Conservation (phyloP, 2,797 vertebrate genomes). For the Bovichtus variegatus region DNA sequence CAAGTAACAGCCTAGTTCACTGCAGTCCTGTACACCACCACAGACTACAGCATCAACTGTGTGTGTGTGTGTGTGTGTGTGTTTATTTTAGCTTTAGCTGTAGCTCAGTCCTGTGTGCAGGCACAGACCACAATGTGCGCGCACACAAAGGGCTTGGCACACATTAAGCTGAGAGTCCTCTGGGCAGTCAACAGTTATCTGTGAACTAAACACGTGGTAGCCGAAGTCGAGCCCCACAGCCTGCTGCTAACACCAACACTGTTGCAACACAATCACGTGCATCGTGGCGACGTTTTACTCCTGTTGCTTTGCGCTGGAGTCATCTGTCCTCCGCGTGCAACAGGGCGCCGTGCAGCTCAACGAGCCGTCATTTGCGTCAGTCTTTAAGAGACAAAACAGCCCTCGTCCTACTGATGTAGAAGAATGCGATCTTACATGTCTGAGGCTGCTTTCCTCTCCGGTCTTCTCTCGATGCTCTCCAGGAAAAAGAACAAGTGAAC, state of each 20-base stretch:
- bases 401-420: background rate
- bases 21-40: too few relatives aligned
- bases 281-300: background rate
- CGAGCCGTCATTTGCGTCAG: background rate
- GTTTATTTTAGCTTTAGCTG: background rate
- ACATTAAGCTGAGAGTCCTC: background rate
- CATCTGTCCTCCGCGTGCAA: background rate
- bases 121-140: background rate
- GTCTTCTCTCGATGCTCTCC: background rate
- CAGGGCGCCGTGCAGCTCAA: background rate
- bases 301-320: background rate
- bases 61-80: background rate
- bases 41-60: too few relatives aligned
- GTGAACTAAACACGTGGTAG: constrained; percentile 22
- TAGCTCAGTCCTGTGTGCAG: too few relatives aligned
- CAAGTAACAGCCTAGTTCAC: too few relatives aligned
- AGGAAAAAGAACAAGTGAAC: too few relatives aligned
- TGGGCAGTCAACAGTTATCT: background rate
- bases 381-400: background rate
- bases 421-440: constrained; percentile 9
- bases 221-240: background rate
- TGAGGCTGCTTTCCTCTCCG: background rate
- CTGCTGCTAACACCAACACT: background rate
- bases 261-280: background rate
- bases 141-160: background rate